Evolutionary conservation across 2,888 invertebrate genomes (phyloP).

Genomic region (Heliconius erato): DNA sequence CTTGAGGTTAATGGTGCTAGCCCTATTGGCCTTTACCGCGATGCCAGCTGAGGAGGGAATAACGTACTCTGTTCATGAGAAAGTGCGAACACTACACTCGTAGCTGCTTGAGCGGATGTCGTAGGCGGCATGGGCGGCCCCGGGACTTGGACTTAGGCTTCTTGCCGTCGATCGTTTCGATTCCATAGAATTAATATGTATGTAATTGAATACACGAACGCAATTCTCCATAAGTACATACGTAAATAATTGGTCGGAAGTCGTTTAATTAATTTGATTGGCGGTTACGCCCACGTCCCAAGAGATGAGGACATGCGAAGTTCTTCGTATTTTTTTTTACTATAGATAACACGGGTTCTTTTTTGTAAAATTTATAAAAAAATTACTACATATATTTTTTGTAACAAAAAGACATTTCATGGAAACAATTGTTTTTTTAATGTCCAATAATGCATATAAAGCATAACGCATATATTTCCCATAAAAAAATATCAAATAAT

Average conservation of each 20-base stretch:
- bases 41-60: no score
- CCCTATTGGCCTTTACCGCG: no score
- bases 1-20: no score
- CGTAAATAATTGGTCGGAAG: neutral
- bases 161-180: no score
- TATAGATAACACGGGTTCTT: neutral
- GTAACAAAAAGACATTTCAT: neutral
- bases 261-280: constrained; percentile 4
- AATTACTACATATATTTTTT: neutral
- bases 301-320: neutral
- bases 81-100: no score
- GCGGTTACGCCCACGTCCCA: neutral
- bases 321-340: neutral
- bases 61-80: no score
- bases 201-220: neutral
- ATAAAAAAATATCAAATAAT: no score
- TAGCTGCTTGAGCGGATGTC: no score
- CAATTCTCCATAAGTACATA: neutral
- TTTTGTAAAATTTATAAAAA: neutral
- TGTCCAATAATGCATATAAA: neutral
- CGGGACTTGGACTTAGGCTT: no score
- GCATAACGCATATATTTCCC: no score
- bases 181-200: neutral
- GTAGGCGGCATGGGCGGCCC: no score
- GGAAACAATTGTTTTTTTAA: neutral